phyloP scores from a whole-genome alignment of 2,888 invertebrate species.

The Hirtodrosophila confusa region DNA sequence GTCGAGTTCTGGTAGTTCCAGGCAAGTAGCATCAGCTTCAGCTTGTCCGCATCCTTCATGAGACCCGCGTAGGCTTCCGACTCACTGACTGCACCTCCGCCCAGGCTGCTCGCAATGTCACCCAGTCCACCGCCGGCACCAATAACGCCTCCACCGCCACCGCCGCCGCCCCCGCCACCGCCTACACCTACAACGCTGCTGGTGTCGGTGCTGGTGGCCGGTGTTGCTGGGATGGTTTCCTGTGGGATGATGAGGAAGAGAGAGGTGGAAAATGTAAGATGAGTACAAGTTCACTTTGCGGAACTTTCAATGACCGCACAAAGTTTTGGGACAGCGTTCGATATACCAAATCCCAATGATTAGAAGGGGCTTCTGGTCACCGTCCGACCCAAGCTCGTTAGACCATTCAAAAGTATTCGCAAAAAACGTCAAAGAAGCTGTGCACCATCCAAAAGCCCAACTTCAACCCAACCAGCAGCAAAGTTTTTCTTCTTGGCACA shows the following conservation, averaged over 20 bases:
- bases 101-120: slow-evolving; percentile 60
- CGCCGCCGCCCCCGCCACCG: slow-evolving; percentile 41
- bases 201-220: slow-evolving; percentile 75
- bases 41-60: slow-evolving; percentile 93
- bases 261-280: slow-evolving; percentile 15
- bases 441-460: not conserved
- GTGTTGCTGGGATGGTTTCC: slow-evolving; percentile 82
- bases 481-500: slow-evolving; percentile 59
- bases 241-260: slow-evolving; percentile 31
- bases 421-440: slow-evolving; percentile 65
- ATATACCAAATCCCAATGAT: slow-evolving; percentile 77
- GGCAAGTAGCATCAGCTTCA: slow-evolving; percentile 94
- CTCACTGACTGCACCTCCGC: slow-evolving; percentile 68
- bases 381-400: slow-evolving; percentile 58
- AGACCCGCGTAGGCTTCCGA: slow-evolving; percentile 83
- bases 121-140: slow-evolving; percentile 48
- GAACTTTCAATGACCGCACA: slow-evolving; percentile 69
- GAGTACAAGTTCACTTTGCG: slow-evolving; percentile 33
- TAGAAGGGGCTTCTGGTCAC: slow-evolving; percentile 44
- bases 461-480: slow-evolving; percentile 29
- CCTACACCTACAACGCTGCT: slow-evolving; percentile 66
- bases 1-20: slow-evolving; percentile 94
- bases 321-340: slow-evolving; percentile 71
- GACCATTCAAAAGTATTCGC: slow-evolving; percentile 68
- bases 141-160: slow-evolving; percentile 43